Percentiles rank a stretch among this genome's conserved stretches.
These are phyloP conservation scores for Corvus cornix DNA, from an alignment of 2,113 vertebrate genomes.

Conservation along the genomic window DNA sequence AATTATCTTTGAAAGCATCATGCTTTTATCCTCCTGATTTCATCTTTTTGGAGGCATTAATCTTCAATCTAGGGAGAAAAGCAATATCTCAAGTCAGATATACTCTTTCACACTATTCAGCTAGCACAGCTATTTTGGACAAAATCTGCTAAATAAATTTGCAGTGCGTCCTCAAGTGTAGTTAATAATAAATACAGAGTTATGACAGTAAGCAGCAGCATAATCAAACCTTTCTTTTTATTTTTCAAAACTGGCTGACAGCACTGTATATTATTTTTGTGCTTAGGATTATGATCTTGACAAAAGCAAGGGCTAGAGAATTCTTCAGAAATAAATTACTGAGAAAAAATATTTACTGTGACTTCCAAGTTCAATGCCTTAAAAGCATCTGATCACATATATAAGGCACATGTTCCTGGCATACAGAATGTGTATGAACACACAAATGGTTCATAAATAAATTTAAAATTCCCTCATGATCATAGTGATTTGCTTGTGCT, in stretches of 20 bases:
- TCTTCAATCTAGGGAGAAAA: background rate
- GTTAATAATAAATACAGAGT: background rate
- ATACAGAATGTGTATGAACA: background rate
- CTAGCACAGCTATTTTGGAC: background rate
- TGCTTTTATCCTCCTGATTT: background rate
- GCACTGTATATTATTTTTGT: background rate
- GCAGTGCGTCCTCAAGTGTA: background rate
- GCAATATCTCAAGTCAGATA: background rate
- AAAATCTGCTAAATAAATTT: conserved; percentile 25
- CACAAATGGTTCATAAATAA: background rate
- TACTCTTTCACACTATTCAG: conserved; percentile 14
- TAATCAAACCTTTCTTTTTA: background rate
- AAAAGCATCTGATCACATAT: background rate
- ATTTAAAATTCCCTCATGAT: background rate
- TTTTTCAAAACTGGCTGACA: background rate
- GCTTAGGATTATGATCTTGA: background rate
- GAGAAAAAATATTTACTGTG: background rate
- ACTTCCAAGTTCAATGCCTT: background rate
- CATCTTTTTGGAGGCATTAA: conserved; percentile 15
- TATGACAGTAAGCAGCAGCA: background rate
- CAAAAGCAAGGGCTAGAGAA: background rate
- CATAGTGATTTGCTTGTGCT: background rate
- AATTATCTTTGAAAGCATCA: conserved; percentile 14
- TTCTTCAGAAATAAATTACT: background rate
- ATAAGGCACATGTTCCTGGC: background rate